Conservation (phyloP, 2,797 vertebrate species). For the Ctenopoma multispine region DNA sequence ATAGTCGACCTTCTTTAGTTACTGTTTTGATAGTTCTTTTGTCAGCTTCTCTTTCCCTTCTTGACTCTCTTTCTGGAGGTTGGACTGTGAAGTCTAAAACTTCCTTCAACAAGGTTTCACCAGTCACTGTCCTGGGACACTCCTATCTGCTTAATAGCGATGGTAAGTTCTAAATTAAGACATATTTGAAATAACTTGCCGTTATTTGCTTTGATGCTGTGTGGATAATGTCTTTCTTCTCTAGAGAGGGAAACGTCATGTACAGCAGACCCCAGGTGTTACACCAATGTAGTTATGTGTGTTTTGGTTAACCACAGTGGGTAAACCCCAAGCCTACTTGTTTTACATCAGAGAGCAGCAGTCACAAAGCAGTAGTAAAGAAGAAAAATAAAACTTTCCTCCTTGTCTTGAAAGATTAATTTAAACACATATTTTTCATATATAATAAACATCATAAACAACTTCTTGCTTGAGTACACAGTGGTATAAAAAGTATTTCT, state of each 20-base stretch:
- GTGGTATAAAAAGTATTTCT: background rate
- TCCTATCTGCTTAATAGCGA: conserved; percentile 87
- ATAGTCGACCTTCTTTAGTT: too few species aligned
- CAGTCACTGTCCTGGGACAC: conserved; percentile 87
- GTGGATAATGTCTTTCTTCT: background rate
- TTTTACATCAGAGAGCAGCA: conserved; percentile 7
- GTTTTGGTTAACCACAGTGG: conserved; percentile 26
- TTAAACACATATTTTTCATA: background rate
- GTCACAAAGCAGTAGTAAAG: conserved; percentile 1
- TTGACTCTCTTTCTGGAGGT: conserved; percentile 75
- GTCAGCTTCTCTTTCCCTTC: background rate
- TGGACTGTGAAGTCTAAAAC: conserved; percentile 93
- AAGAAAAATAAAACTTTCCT: background rate
- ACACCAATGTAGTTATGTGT: conserved; percentile 2
- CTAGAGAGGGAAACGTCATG: background rate
- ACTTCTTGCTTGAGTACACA: background rate
- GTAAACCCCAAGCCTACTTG: background rate
- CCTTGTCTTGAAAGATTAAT: background rate
- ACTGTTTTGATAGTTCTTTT: background rate
- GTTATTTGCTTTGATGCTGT: background rate
- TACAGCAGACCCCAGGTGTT: conserved; percentile 14
- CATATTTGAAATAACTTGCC: background rate
- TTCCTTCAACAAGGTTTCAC: conserved; percentile 90
- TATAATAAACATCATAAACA: background rate
- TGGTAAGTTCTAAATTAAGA: conserved; percentile 74